Percentiles rank a stretch among this genome's conserved stretches.
Evolutionary conservation across 2,888 invertebrate genomes (phyloP).

Genomic region (Hedya salicella): DNA sequence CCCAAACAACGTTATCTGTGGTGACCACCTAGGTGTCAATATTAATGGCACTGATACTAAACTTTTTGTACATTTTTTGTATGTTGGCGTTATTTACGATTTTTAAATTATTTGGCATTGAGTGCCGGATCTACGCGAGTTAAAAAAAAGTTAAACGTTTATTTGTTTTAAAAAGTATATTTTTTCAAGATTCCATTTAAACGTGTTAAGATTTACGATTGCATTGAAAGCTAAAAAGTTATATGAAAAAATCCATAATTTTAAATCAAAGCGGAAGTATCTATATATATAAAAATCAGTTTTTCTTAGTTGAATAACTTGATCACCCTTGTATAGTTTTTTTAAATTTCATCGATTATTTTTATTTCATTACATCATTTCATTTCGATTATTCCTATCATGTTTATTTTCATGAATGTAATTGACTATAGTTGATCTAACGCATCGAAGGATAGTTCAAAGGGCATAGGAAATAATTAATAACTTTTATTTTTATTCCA

Average conservation of each 20-base stretch:
- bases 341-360: no score
- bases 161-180: no score
- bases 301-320: background rate
- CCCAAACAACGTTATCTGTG: slow-evolving; percentile 74
- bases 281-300: no score
- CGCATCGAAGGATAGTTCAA: no score
- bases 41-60: slow-evolving; percentile 73
- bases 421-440: background rate
- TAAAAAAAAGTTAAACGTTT: background rate
- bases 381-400: background rate
- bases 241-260: no score
- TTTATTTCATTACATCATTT: no score
- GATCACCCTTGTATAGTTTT: background rate
- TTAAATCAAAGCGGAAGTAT: no score
- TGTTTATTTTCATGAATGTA: background rate
- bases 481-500: background rate
- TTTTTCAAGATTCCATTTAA: no score
- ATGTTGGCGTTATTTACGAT: slow-evolving; percentile 47
- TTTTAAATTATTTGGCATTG: slow-evolving; percentile 41
- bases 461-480: background rate
- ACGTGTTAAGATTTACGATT: no score
- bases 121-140: slow-evolving; percentile 8
- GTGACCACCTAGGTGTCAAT: slow-evolving; percentile 76
- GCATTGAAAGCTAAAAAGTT: no score
- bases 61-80: slow-evolving; percentile 57